Conservation (phyloP, 2,888 invertebrate species). For the Tanypteryx hageni region DNA sequence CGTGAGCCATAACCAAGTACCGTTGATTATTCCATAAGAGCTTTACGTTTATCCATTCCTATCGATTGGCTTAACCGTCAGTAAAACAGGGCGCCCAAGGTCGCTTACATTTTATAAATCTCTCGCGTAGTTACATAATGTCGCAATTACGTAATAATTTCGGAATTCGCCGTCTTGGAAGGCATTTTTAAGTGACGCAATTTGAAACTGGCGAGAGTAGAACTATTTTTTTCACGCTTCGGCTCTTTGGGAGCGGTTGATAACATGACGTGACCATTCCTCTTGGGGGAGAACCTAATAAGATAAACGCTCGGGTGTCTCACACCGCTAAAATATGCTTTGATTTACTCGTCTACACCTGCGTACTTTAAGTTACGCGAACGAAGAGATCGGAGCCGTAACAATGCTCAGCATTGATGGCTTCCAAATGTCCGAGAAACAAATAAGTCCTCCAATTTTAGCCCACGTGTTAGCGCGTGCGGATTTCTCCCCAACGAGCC, state of each 20-base stretch:
- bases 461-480: no score
- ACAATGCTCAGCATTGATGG: no score
- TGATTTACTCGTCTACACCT: no score
- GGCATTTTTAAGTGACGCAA: neutral
- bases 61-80: neutral
- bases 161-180: neutral
- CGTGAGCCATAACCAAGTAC: neutral
- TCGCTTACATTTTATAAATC: constrained; percentile 21
- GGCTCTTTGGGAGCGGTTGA: neutral
- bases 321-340: no score
- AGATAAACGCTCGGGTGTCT: neutral
- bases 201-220: neutral
- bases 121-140: constrained; percentile 25
- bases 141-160: constrained; percentile 23
- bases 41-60: neutral
- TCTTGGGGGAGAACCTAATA: neutral
- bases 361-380: no score
- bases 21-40: neutral
- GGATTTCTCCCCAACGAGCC: no score
- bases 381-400: no score
- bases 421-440: no score
- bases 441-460: no score
- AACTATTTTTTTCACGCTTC: neutral
- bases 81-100: neutral
- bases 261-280: constrained; percentile 7